phyloP scores from a whole-genome alignment of 1,140 invertebrate species.

The Drosophila sulfurigaster region DNA sequence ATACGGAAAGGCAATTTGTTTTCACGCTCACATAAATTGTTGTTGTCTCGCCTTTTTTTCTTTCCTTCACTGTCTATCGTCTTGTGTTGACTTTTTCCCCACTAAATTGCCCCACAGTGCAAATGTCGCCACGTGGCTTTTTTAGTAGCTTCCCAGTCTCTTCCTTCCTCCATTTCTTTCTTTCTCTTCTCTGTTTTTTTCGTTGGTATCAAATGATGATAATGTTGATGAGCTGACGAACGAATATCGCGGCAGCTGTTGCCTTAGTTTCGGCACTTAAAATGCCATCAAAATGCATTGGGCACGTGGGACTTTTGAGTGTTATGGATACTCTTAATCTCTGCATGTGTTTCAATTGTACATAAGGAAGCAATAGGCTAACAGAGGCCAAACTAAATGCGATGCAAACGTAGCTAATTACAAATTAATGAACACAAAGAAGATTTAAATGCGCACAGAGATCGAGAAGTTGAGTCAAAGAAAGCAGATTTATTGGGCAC shows the following conservation, averaged over 20 bases:
- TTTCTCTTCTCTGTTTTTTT: slow-evolving; percentile 12
- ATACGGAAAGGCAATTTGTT: slow-evolving; percentile 76
- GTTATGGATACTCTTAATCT: slow-evolving; percentile 33
- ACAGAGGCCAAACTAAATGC: slow-evolving; percentile 32
- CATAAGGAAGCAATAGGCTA: background rate
- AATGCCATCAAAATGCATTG: slow-evolving; percentile 75
- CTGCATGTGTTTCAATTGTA: background rate
- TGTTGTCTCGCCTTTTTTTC: slow-evolving; percentile 48
- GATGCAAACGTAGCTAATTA: slow-evolving; percentile 60
- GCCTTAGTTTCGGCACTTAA: slow-evolving; percentile 56
- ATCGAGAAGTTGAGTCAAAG: background rate
- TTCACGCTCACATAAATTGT: slow-evolving; percentile 74
- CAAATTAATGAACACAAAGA: slow-evolving; percentile 50
- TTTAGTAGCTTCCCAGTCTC: slow-evolving; percentile 19
- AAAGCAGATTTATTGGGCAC: background rate
- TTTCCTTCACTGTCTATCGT: background rate
- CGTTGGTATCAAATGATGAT: slow-evolving; percentile 52
- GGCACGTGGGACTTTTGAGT: slow-evolving; percentile 57
- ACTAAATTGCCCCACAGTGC: slow-evolving; percentile 44
- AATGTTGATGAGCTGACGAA: slow-evolving; percentile 62
- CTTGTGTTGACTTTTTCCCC: slow-evolving; percentile 34
- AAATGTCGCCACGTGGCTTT: slow-evolving; percentile 56
- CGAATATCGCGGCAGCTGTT: slow-evolving; percentile 49
- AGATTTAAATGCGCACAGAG: background rate
- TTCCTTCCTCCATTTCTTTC: background rate